Conservation (phyloP, 2,113 vertebrate species). For the Hippocampus mohnikei region DNA sequence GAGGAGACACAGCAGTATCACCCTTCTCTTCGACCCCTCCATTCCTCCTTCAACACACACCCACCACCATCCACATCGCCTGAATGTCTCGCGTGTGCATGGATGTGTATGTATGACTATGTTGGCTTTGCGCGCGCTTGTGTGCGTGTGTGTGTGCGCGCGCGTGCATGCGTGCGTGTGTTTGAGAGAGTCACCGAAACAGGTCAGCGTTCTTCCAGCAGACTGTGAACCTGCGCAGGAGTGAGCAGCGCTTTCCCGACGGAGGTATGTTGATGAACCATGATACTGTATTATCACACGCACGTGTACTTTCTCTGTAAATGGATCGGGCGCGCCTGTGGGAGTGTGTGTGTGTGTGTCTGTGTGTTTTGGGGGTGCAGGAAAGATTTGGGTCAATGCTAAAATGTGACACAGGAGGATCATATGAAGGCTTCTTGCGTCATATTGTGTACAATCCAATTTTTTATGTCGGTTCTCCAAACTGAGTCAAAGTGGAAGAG, state of each 20-base stretch:
- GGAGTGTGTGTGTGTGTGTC: background rate
- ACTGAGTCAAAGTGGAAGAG: slow-evolving; percentile 22
- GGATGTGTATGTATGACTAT: slow-evolving; percentile 11
- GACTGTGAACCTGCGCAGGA: slow-evolving; percentile 55
- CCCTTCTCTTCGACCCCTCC: slow-evolving; percentile 8
- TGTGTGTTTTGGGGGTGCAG: slow-evolving; percentile 3
- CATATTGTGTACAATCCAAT: background rate
- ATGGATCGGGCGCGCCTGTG: too few species aligned
- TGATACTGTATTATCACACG: slow-evolving; percentile 13
- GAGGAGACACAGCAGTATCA: slow-evolving; percentile 61
- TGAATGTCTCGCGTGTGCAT: slow-evolving; percentile 39
- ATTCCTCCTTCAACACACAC: background rate
- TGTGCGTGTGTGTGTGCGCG: slow-evolving; percentile 13
- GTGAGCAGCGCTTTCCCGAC: slow-evolving; percentile 50
- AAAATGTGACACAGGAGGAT: background rate
- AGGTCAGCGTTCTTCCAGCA: slow-evolving; percentile 52
- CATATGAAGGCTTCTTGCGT: background rate
- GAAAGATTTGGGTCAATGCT: slow-evolving; percentile 11
- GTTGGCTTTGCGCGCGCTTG: slow-evolving; percentile 9
- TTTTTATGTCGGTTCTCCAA: background rate
- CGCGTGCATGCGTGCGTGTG: slow-evolving; percentile 9
- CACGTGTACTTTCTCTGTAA: slow-evolving; percentile 4
- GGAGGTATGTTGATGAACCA: slow-evolving; percentile 58
- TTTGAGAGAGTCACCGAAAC: slow-evolving; percentile 46
- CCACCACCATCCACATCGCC: slow-evolving; percentile 20